Evolutionary conservation across 1,140 invertebrate genomes (phyloP).

Genomic region (Procambarus virginalis): DNA sequence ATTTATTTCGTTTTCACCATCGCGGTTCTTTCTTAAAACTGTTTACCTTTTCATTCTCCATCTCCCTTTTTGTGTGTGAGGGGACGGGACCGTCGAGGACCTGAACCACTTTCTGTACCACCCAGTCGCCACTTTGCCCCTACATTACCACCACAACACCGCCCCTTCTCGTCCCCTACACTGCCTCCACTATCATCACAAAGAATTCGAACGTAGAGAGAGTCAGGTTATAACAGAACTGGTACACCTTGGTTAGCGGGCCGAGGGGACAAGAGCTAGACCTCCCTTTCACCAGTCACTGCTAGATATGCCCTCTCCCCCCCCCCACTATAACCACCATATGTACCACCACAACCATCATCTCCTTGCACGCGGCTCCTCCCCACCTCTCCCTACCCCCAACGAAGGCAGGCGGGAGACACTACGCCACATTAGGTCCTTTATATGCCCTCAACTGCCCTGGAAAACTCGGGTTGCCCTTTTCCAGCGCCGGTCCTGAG

Average conservation of each 20-base stretch:
- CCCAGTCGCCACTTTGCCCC: background rate
- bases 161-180: background rate
- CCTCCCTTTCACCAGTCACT: background rate
- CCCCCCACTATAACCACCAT: background rate
- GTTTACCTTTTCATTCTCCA: too few relatives aligned
- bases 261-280: too few relatives aligned
- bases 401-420: constrained; percentile 18
- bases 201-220: too few relatives aligned
- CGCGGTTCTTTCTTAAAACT: too few relatives aligned
- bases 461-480: constrained; percentile 62
- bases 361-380: background rate
- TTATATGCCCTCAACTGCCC: constrained; percentile 58
- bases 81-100: background rate
- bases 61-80: too few relatives aligned
- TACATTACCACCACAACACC: background rate
- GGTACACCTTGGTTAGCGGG: too few relatives aligned
- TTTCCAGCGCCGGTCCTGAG: constrained; percentile 53
- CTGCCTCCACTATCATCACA: too few relatives aligned
- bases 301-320: too few relatives aligned
- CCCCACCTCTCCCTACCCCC: background rate
- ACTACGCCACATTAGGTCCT: constrained; percentile 62
- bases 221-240: too few relatives aligned
- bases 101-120: background rate
- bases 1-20: too few relatives aligned
- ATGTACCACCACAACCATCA: background rate